Evolutionary conservation across 2,113 vertebrate genomes (phyloP), one percentile per base, ranked within the genome.

Genomic region (Lagopus leucura): DNA sequence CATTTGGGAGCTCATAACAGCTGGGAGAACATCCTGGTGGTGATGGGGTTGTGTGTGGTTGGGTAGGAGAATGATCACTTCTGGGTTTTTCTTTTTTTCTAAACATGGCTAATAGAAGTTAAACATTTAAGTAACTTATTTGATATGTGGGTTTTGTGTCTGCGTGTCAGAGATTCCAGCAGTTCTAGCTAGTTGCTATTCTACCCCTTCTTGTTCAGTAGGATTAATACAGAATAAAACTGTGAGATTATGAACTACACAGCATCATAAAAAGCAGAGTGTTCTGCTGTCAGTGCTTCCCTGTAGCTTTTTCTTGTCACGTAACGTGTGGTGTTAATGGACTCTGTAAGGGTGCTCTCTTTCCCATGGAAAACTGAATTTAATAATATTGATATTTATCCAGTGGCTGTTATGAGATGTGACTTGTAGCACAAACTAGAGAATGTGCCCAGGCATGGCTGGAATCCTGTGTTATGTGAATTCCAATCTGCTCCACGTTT

Each of bases 101-200:
- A 5, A 45, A 12, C 0, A 0, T 24, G 3, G 43, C 22, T 50
- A 36, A 36, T 40, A 4, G 1, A 63, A 63, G 11, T 61, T 70
- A 76, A 71, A 52, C 42, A 32, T 70, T 18, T 20, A 32, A 45
- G 7, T 55, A 25, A 22, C 14, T 47, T 48, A 16, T 2, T 58
- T 45, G 32, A 7, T 47, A 5, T 4, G 10, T 40, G 10, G 47
- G 2, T 45, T 10, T 78, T 81, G 2, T 15, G 60, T 82, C 58
- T 47, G 8, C 11, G 2, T 8, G 13, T 82, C 48, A 65, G 0
- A 52, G 76, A 8, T 76, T 72, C 30, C 57, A 25, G 43, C 48
- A 42, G 10, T 77, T 89, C 85, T 57, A 32, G 18, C 52, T 54
- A n/a, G 24, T 16, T 28, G 7, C 17, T 57, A 0, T 34, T 6